Percentiles rank a stretch among this genome's conserved stretches.
Evolutionary conservation across 1,140 invertebrate species (phyloP).

Genomic region (Drosophila persimilis): DNA sequence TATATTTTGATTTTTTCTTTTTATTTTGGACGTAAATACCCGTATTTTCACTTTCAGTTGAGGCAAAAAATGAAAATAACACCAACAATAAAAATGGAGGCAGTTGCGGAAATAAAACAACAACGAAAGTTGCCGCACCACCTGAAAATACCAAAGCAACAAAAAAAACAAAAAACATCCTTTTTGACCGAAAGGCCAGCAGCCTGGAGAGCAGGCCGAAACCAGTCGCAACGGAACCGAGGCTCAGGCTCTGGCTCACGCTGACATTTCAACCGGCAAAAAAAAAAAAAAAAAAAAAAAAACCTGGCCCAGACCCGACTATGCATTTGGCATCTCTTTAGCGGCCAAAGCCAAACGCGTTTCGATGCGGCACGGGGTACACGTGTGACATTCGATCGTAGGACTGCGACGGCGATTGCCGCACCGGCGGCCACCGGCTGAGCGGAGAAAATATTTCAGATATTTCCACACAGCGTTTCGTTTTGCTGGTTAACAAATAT

Average conservation of each 20-base stretch:
- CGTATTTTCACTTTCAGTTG: conserved; percentile 71
- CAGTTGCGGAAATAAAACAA: conserved; percentile 75
- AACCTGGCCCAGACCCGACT: conserved; percentile 25
- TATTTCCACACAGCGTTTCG: conserved; percentile 58
- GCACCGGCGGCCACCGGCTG: conserved; percentile 31
- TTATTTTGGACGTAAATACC: conserved; percentile 46
- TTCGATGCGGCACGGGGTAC: conserved; percentile 43
- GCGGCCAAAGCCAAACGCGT: conserved; percentile 47
- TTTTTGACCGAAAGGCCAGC: conserved; percentile 65
- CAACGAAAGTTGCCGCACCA: conserved; percentile 66
- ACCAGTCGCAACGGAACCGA: conserved; percentile 52
- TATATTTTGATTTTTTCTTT: conserved; percentile 37
- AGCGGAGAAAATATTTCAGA: conserved; percentile 51
- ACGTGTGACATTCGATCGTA: conserved; percentile 54
- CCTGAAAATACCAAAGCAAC: conserved; percentile 11
- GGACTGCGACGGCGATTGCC: conserved; percentile 10
- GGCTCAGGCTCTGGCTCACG: conserved; percentile 61
- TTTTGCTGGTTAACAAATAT: conserved; percentile 66
- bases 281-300: conserved; percentile 16
- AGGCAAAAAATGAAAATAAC: conserved; percentile 56
- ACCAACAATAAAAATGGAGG: conserved; percentile 49
- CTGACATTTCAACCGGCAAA: conserved; percentile 60
- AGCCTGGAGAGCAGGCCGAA: conserved; percentile 34
- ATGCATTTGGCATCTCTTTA: conserved; percentile 22
- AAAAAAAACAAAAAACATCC: conserved; percentile 51